Percentiles rank a stretch among this genome's conserved stretches.
These are phyloP conservation scores for Tokudaia tokunoshimensis DNA, from an alignment of 2,797 vertebrate species.

Conservation along the genomic window DNA sequence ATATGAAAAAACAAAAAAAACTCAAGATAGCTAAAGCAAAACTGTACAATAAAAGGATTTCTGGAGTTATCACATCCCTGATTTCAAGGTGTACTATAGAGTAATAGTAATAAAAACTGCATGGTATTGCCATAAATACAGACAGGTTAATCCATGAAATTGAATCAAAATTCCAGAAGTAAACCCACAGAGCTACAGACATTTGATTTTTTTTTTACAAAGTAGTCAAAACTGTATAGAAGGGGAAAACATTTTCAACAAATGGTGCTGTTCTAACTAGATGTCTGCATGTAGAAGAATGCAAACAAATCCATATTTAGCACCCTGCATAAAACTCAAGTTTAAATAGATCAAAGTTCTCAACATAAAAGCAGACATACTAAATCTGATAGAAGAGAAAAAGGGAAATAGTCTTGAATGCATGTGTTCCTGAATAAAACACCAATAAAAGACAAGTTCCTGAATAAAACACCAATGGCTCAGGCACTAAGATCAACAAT, in stretches of 20 bases:
- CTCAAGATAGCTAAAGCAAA: not conserved
- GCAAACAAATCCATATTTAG: not conserved
- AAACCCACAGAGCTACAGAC: not conserved
- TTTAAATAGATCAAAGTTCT: not conserved
- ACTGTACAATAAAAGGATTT: not conserved
- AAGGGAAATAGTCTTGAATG: not conserved
- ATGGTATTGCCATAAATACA: not conserved
- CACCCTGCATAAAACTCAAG: not conserved
- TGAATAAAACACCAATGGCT: not conserved
- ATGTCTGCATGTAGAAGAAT: not conserved
- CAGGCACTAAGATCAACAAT: not conserved
- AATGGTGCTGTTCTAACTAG: not conserved
- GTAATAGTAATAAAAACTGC: not conserved
- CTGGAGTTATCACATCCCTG: not conserved
- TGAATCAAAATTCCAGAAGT: not conserved
- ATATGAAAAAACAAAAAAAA: not conserved
- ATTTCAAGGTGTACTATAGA: not conserved
- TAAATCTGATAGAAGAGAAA: not conserved
- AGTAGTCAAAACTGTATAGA: not conserved
- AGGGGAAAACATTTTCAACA: not conserved
- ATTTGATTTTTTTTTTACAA: not conserved
- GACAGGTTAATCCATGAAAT: not conserved
- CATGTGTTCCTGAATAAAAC: not conserved
- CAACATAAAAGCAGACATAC: not conserved
- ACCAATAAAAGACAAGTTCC: too few relatives aligned